A percentile compares a stretch with the other conserved stretches of the same genome.
phyloP scores from a whole-genome alignment of 2,888 invertebrate genomes.

The Drosophila borealis region DNA sequence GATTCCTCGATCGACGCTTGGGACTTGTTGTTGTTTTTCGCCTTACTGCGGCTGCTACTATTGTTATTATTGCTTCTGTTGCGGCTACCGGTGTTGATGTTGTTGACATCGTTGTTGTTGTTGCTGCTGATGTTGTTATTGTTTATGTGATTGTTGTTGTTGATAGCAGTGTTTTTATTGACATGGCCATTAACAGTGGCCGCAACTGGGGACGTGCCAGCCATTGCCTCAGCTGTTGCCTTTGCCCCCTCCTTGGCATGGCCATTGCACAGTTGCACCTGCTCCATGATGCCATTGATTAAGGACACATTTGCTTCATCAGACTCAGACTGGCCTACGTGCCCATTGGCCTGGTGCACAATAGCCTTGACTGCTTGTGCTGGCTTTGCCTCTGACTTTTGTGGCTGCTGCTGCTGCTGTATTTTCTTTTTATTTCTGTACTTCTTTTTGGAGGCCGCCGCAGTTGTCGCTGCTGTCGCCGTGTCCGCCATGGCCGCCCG shows the following conservation, averaged over 20 bases:
- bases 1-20: constrained; percentile 5
- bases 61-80: constrained; percentile 48
- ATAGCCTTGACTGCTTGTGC: constrained; percentile 8
- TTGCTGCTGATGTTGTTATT: constrained; percentile 46
- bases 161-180: constrained; percentile 44
- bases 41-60: constrained; percentile 35
- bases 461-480: constrained; percentile 55
- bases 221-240: constrained; percentile 13
- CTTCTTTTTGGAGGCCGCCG: constrained; percentile 58
- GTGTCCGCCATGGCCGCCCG: constrained; percentile 62
- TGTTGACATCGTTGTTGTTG: constrained; percentile 45
- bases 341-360: constrained; percentile 50
- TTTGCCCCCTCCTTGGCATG: constrained; percentile 32
- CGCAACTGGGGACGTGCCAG: constrained; percentile 12
- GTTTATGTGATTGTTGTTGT: constrained; percentile 60
- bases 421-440: constrained; percentile 63
- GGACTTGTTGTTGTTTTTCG: constrained; percentile 47
- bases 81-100: constrained; percentile 33
- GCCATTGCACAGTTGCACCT: constrained; percentile 65
- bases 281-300: constrained; percentile 50
- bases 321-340: constrained; percentile 12
- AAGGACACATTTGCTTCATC: constrained; percentile 27
- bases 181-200: constrained; percentile 56
- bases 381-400: constrained; percentile 27
- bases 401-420: constrained; percentile 36